Base-by-base conservation (phyloP, 1,140 invertebrate species). In the Nylanderia fulva region DNA sequence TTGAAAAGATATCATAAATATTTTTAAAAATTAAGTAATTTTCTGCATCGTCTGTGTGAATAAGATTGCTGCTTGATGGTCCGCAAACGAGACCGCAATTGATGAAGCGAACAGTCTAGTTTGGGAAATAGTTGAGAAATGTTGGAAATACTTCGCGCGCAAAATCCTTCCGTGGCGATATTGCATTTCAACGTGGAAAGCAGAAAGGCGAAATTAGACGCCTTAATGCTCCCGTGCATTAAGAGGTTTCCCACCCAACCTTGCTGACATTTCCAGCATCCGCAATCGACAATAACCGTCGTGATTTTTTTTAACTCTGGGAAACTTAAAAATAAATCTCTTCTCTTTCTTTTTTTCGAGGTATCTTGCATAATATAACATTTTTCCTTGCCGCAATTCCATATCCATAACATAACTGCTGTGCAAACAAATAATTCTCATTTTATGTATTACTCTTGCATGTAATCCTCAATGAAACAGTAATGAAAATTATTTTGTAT, bases 91-190 rank as follows among this genome's bases (percentile, higher is more conserved):
- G 56, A 39, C 36, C 45, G 52, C 7, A 18, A 48, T 4, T 66
- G 69, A 48, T 45, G 54, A 39, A 74, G 39, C 45, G 63, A 86
- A 48, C 85, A 76, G 71, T 79, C 74, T 66, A 52, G 74, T 82
- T 84, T 90, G 76, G 87, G 89, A 88, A 93, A 93, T 93, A 92
- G 90, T 93, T 94, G 85, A 77, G 63, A 90, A 91, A 93, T 79
- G 86, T 91, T 90, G 76, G 89, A 89, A 91, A 92, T 93, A 91
- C 90, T 91, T 92, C 64, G 89, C 76, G 86, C 77, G 84, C 77
- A 39, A 66, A 85, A 85, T 90, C 83, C 86, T 85, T 72, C 87
- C 48, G 75, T 86, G 87, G 80, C 90, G 91, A 93, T 93, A 94
- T 93, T 93, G 90, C 93, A 89, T 91, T 89, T 86, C 88, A 69